Conservation (phyloP, 2,888 invertebrate species). For the Gasteruption jaculator region DNA sequence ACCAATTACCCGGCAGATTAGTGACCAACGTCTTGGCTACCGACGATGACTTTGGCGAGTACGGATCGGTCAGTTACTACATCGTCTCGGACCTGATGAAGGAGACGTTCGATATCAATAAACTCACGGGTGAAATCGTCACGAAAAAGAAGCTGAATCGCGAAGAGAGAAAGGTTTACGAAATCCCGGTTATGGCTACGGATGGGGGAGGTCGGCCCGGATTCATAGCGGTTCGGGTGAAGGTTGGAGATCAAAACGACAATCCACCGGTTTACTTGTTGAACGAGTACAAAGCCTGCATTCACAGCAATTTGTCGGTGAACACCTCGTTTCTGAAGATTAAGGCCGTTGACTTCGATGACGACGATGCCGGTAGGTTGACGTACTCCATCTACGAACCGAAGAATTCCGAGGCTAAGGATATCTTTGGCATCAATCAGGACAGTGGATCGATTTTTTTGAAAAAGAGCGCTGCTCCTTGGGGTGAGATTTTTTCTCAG, state of each 20-base stretch:
- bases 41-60: conserved; percentile 79
- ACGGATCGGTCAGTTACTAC: conserved; percentile 69
- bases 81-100: conserved; percentile 71
- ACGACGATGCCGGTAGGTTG: conserved; percentile 67
- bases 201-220: conserved; percentile 79
- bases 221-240: conserved; percentile 72
- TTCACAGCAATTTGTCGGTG: conserved; percentile 59
- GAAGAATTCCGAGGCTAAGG: conserved; percentile 56
- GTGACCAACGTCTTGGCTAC: conserved; percentile 72
- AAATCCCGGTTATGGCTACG: conserved; percentile 75
- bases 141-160: conserved; percentile 70
- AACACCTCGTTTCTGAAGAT: conserved; percentile 62
- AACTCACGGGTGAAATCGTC: conserved; percentile 66
- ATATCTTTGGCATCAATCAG: conserved; percentile 71
- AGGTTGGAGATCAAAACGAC: conserved; percentile 80
- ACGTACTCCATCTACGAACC: conserved; percentile 75
- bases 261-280: conserved; percentile 73
- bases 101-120: conserved; percentile 71
- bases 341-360: conserved; percentile 75
- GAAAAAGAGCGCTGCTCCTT: conserved; percentile 59
- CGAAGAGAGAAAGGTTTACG: conserved; percentile 66
- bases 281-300: conserved; percentile 73
- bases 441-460: conserved; percentile 71
- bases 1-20: conserved; percentile 69
- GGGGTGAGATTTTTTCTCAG: conserved; percentile 39